Evolutionary conservation across 2,113 vertebrate genomes (phyloP), one percentile per base, ranked within the genome.

Genomic region (Hiodon alosoides): DNA sequence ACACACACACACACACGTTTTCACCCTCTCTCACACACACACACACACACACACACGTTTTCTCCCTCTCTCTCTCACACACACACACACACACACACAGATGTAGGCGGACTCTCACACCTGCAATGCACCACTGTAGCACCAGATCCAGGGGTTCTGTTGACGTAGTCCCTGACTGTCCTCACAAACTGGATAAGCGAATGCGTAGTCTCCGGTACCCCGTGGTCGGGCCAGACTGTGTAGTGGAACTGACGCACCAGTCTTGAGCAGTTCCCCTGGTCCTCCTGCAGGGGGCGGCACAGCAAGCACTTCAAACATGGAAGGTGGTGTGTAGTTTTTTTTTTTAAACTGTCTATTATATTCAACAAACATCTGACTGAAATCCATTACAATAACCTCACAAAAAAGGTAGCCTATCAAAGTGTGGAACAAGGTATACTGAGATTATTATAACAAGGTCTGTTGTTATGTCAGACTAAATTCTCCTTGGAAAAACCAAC

Each of bases 171-270:
- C 74, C 96, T 89, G 62, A 96, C 95, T 0, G 95, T 99, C 81
- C 95, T 88, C 81, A 95, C 95, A 75, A 98, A 99, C 88, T 96
- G 95, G 82, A 99, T 93, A 67, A 99, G 91, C 31, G 95, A 97
- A 84, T 96, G 95, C 0, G 95, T 95, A 79, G 94, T 95, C 76
- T 99, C 96, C 0, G 97, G 97, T 31, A 99, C 96, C 0, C 96
- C 96, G 2, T 99, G 97, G 76, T 99, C 97, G 16, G 97, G 96
- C 97, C 97, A 99, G 72, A 98, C 96, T 0, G 95, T 98, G 81
- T 96, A 99, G 86, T 98, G 97, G 85, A 98, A 98, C 80, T 98
- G 97, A 69, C 97, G 94, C 71, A 98, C 89, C 79, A 94, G 86
- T 14, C 94, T 90, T 0, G 93, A 89, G 53, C 85, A 86, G 55